Evolutionary conservation across 2,113 vertebrate genomes (phyloP).

Genomic region (Etia nguti): DNA sequence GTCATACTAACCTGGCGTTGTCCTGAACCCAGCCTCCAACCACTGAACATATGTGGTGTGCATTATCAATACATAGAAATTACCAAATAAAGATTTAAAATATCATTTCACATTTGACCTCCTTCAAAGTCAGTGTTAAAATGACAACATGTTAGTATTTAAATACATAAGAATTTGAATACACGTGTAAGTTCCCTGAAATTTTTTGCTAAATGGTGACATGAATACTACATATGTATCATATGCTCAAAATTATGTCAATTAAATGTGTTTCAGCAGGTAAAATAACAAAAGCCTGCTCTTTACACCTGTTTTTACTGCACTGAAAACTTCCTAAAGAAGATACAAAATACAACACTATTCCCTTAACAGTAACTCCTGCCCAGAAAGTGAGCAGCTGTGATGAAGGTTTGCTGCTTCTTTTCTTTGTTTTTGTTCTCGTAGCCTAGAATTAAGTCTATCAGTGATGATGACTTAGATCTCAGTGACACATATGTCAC

Average conservation of each 20-base stretch:
- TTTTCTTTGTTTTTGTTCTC: neutral
- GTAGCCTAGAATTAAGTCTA: neutral
- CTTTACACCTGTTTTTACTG: neutral
- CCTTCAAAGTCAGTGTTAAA: neutral
- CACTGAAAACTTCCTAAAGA: neutral
- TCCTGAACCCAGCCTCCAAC: accelerated
- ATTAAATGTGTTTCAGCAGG: neutral
- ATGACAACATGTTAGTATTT: neutral
- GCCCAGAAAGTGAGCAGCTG: accelerated
- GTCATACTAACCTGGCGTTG: accelerated
- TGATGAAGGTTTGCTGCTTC: accelerated
- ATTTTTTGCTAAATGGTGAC: neutral
- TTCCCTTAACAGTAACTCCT: neutral
- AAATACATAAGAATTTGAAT: neutral
- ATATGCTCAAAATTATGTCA: accelerated
- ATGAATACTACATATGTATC: neutral
- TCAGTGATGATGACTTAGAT: neutral
- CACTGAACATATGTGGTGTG: neutral
- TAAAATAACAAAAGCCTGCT: neutral
- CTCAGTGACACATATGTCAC: neutral
- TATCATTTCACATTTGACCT: neutral
- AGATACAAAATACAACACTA: neutral
- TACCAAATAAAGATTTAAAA: neutral
- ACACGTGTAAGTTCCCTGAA: neutral
- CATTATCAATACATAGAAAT: neutral